Conservation (phyloP, 2,113 vertebrate genomes). For the Empidonax traillii region DNA sequence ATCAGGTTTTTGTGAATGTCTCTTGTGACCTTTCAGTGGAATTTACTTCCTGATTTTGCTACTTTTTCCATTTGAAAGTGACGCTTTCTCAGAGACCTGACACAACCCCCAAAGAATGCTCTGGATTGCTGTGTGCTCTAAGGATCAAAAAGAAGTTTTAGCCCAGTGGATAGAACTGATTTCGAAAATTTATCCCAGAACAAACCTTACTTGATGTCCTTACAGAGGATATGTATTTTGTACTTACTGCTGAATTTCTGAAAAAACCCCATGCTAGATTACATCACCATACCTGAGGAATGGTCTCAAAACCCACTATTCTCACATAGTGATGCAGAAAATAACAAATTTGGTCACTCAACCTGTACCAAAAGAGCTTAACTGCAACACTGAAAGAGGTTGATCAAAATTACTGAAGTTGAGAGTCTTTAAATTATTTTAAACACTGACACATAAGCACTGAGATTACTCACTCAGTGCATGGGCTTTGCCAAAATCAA, state of each 20-base stretch:
- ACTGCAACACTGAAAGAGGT: background rate
- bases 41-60: background rate
- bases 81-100: background rate
- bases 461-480: slow-evolving; percentile 12
- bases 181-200: background rate
- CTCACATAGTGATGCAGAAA: background rate
- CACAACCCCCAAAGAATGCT: background rate
- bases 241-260: background rate
- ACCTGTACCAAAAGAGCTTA: background rate
- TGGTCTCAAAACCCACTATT: background rate
- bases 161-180: background rate
- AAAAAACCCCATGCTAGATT: background rate
- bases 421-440: background rate
- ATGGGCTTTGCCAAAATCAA: slow-evolving; percentile 28
- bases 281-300: background rate
- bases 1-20: background rate
- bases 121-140: background rate
- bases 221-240: background rate
- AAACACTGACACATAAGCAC: background rate
- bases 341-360: background rate
- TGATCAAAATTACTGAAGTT: background rate
- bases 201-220: background rate
- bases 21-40: background rate
- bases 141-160: background rate
- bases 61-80: background rate